These are phyloP conservation scores for Camponotus pennsylvanicus DNA, from an alignment of 1,140 invertebrate genomes.

Conservation along the genomic window DNA sequence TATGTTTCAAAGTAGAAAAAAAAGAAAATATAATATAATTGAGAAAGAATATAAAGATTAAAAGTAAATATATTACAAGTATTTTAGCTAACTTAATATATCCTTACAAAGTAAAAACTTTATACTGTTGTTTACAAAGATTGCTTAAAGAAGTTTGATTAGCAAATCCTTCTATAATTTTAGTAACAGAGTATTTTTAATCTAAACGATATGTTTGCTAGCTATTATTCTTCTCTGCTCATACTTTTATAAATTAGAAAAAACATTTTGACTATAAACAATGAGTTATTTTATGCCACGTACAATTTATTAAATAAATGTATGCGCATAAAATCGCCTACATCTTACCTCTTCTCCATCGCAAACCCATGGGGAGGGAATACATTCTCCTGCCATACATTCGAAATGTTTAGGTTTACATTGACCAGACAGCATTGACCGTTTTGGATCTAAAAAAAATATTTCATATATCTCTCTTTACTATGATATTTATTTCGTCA, in stretches of 20 bases:
- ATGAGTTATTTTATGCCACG: neutral
- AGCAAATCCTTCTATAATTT: neutral
- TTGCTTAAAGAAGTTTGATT: no score
- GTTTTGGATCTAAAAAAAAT: conserved; percentile 70
- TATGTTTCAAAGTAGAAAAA: neutral
- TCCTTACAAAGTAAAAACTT: neutral
- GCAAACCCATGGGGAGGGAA: conserved; percentile 86
- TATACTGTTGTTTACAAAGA: no score
- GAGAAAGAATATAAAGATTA: neutral
- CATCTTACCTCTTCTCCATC: conserved; percentile 86
- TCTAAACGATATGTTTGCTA: neutral
- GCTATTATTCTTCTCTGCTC: neutral
- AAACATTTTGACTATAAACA: neutral
- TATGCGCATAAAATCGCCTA: neutral
- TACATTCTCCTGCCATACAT: conserved; percentile 86
- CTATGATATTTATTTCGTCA: neutral
- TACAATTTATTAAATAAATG: neutral
- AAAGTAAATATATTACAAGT: neutral
- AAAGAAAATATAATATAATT: no score
- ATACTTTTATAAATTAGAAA: neutral
- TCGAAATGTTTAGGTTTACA: conserved; percentile 85
- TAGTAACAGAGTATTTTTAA: neutral
- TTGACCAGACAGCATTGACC: conserved; percentile 68
- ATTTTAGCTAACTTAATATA: neutral
- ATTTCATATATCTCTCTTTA: neutral